phyloP scores from a whole-genome alignment of 2,113 vertebrate genomes.

The Polypterus bichir region DNA sequence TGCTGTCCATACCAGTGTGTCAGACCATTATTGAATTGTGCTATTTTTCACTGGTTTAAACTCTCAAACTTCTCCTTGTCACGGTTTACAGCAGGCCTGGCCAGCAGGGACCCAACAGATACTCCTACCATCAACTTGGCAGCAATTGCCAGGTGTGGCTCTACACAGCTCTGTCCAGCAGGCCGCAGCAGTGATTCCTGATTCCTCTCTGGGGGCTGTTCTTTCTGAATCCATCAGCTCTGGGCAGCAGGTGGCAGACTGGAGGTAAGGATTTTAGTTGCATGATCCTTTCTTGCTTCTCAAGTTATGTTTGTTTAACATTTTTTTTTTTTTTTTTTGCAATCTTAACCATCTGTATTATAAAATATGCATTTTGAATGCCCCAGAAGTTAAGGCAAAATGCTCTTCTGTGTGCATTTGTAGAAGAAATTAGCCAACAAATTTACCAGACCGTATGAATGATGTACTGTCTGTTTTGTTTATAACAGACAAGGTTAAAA shows the following conservation, averaged over 20 bases:
- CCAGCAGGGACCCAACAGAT: conserved; percentile 91
- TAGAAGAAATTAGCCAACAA: too few relatives aligned
- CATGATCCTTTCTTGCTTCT: neutral
- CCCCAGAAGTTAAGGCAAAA: too few relatives aligned
- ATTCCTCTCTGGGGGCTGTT: conserved; percentile 53
- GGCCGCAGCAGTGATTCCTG: conserved; percentile 57
- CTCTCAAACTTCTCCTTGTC: too few relatives aligned
- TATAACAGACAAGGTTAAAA: too few relatives aligned
- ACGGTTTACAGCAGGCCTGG: conserved; percentile 79
- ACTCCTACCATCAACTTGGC: conserved; percentile 90
- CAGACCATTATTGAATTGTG: conserved; percentile 46
- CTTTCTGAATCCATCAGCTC: conserved; percentile 60
- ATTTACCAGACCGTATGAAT: too few relatives aligned
- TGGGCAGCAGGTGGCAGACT: conserved; percentile 66
- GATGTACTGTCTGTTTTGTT: too few relatives aligned
- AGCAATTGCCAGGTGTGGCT: conserved; percentile 86
- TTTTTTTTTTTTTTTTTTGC: neutral
- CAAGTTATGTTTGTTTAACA: neutral
- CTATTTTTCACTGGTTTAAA: conserved; percentile 26
- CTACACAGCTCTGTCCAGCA: conserved; percentile 80
- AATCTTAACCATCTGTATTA: neutral
- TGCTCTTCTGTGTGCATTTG: too few relatives aligned
- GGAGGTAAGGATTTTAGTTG: conserved; percentile 59
- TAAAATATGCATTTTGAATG: too few relatives aligned
- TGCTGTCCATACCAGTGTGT: conserved; percentile 14